Evolutionary conservation across 2,888 invertebrate genomes (phyloP).

Genomic region (Leistus spinibarbis): DNA sequence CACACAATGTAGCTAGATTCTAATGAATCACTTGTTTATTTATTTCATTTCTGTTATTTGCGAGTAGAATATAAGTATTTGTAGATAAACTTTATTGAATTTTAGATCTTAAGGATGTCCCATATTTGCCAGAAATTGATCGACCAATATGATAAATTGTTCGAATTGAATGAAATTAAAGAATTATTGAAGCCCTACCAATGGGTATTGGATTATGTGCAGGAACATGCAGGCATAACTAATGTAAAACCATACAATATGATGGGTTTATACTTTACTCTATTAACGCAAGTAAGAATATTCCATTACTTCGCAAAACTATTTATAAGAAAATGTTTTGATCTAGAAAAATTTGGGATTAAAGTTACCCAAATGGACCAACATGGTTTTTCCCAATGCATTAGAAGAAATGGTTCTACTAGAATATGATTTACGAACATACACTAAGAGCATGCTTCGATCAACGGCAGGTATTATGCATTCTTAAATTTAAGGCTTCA

Average conservation of each 20-base stretch:
- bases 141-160: not conserved
- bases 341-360: conserved; percentile 45
- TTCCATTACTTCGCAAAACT: not conserved
- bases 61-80: not conserved
- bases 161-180: not conserved
- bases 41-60: too few species aligned
- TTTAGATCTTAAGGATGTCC: conserved; percentile 11
- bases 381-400: conserved; percentile 40
- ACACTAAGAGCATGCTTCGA: conserved; percentile 33
- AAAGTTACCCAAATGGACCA: conserved; percentile 17
- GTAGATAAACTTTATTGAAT: not conserved
- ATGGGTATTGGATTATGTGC: conserved; percentile 8
- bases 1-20: too few species aligned
- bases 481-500: not conserved
- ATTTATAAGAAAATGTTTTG: not conserved
- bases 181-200: not conserved
- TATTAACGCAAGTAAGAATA: not conserved
- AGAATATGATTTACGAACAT: conserved; percentile 39
- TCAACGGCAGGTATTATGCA: conserved; percentile 33
- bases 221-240: conserved; percentile 11
- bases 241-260: conserved; percentile 8
- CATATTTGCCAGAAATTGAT: conserved; percentile 6
- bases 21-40: too few species aligned
- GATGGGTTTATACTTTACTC: not conserved
- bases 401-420: conserved; percentile 31